Evolutionary conservation across 2,113 vertebrate species (phyloP).

Genomic region (Phocoena phocoena): DNA sequence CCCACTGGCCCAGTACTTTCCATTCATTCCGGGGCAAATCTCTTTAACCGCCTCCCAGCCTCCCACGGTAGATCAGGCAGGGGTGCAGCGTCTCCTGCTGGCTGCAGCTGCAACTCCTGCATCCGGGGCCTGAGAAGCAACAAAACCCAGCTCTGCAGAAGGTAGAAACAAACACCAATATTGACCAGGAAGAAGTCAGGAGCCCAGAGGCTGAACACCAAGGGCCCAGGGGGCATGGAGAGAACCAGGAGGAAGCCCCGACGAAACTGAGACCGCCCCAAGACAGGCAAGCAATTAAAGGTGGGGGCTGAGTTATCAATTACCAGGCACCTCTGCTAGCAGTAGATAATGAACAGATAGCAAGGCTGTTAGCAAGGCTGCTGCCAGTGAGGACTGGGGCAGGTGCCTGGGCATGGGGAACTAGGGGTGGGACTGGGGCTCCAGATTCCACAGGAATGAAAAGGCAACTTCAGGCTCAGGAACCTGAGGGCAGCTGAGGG

Average conservation of each 20-base stretch:
- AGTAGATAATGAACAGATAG: conserved; percentile 53
- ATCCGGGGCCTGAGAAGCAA: not conserved
- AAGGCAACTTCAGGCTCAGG: not conserved
- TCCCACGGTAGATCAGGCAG: not conserved
- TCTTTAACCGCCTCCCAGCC: not conserved
- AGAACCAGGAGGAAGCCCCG: not conserved
- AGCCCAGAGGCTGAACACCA: not conserved
- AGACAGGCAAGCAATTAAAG: conserved; percentile 46
- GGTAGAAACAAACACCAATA: not conserved
- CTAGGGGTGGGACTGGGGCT: not conserved
- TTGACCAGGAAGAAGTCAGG: not conserved
- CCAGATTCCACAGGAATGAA: not conserved
- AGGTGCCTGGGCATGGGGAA: not conserved
- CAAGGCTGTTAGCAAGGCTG: not conserved
- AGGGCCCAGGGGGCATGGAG: rapidly evolving
- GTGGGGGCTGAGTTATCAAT: conserved; percentile 66
- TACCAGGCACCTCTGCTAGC: not conserved
- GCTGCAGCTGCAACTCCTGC: not conserved
- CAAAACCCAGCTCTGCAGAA: not conserved
- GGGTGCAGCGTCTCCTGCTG: not conserved
- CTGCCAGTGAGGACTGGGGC: not conserved
- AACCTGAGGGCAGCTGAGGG: not conserved
- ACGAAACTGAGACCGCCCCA: not conserved
- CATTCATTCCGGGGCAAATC: not conserved
- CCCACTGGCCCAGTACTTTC: not conserved